Evolutionary conservation across 92 coral and sea anemone species (phyloP), one percentile per base, ranked within the genome.

Genomic region (Meandrina meandrites): DNA sequence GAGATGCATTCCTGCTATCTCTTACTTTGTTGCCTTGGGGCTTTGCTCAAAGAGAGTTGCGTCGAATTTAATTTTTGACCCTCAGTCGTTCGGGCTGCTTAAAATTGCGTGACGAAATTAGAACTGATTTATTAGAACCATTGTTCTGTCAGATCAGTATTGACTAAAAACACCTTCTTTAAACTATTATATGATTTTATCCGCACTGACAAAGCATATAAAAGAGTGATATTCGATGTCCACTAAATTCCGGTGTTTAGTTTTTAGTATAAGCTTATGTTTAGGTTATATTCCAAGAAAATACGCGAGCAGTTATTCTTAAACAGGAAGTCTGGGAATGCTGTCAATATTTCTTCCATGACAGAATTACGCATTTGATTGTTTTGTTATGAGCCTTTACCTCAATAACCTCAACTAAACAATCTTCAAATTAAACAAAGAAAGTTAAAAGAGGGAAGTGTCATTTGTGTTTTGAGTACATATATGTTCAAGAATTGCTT

Each of bases 61-160:
- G 27, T 36, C 35, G 12, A 32, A 70, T 31, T 73, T 18, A 10
- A 37, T 22, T 73, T n/a, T 73, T 37, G 35, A 66, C 48, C 48
- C 48, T 27, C 9, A 22, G n/a, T 36, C 50, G n/a, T 36, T 37
- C 50, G 77, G 36, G 24, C n/a, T 32, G 22, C 76, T 36, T 8
- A 17, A 12, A 53, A 54, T 83, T 83, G 87, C 87, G 87, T 84
- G 87, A 84, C 87, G 80, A 58, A 74, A 84, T 53, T 53, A 24
- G 72, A 74, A 56, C 73, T n/a, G n/a, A n/a, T n/a, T n/a, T n/a
- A 84, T 53, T 53, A 24, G 72, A 74, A 56, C 73, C 9, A 82
- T 71, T 82, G 86, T 81, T 69, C 78, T 53, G 78, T 69, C 34
- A 51, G 10, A 34, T 70, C 35, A 31, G 48, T 35, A 35, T 83